These are phyloP conservation scores for Sitta carolinensis DNA, from an alignment of 2,797 vertebrate species.

Conservation along the genomic window DNA sequence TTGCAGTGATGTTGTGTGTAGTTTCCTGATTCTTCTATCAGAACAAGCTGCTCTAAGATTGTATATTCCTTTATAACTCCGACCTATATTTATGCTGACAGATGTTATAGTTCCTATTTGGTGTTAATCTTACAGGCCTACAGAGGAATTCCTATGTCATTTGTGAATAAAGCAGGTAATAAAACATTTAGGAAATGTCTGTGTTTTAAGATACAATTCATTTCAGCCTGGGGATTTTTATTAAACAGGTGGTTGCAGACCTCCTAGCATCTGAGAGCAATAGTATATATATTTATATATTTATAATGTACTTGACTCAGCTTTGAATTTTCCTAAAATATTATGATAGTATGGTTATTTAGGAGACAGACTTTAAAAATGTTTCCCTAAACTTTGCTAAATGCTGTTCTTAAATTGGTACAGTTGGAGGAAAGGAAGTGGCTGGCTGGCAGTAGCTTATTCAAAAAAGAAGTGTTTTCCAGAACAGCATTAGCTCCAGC, in stretches of 20 bases:
- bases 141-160: background rate
- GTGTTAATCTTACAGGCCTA: background rate
- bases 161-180: background rate
- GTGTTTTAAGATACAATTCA: background rate
- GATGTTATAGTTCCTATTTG: background rate
- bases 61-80: background rate
- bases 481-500: background rate
- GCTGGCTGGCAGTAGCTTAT: conserved; percentile 4
- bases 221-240: background rate
- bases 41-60: background rate
- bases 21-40: background rate
- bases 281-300: background rate
- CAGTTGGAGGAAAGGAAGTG: conserved; percentile 14
- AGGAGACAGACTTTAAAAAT: background rate
- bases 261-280: background rate
- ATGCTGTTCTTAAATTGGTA: background rate
- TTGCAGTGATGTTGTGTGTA: background rate
- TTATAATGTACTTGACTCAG: background rate
- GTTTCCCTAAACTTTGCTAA: background rate
- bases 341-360: background rate
- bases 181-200: background rate
- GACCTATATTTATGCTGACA: background rate
- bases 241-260: background rate
- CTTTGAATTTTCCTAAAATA: background rate
- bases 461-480: background rate